Conservation (phyloP, 1,140 invertebrate genomes). For the Heliothis subflexa region DNA sequence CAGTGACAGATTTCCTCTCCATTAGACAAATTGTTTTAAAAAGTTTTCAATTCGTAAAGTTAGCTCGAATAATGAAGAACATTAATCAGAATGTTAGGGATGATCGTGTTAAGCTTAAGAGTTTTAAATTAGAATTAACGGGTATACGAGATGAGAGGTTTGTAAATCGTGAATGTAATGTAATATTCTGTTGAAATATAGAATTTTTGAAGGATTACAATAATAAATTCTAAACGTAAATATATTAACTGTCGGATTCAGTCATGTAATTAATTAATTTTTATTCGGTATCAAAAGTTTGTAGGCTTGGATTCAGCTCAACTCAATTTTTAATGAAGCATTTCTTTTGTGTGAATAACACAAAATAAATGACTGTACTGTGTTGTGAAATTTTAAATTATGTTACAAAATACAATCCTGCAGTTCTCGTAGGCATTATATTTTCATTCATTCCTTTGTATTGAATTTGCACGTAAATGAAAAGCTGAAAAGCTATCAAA, state of each 20-base stretch:
- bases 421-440: not conserved
- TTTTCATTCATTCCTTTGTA: conserved; percentile 1
- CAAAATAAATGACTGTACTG: not conserved
- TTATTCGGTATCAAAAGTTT: no score
- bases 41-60: conserved; percentile 57
- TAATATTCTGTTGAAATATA: not conserved
- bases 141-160: not conserved
- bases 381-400: not conserved
- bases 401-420: not conserved
- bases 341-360: no score
- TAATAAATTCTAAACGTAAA: no score
- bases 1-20: conserved; percentile 62
- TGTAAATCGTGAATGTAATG: not conserved
- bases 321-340: no score
- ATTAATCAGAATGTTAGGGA: conserved; percentile 53
- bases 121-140: conserved; percentile 14
- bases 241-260: no score
- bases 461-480: not conserved
- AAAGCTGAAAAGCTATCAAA: conserved; percentile 8
- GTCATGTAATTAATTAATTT: no score
- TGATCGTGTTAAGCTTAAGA: conserved; percentile 27
- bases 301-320: no score
- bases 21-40: conserved; percentile 67
- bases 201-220: not conserved
- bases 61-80: conserved; percentile 53